A percentile compares a stretch with the other conserved stretches of the same genome.
These are phyloP conservation scores for Rhabditoides inermis DNA, from an alignment of 2,888 invertebrate genomes.

Conservation along the genomic window DNA sequence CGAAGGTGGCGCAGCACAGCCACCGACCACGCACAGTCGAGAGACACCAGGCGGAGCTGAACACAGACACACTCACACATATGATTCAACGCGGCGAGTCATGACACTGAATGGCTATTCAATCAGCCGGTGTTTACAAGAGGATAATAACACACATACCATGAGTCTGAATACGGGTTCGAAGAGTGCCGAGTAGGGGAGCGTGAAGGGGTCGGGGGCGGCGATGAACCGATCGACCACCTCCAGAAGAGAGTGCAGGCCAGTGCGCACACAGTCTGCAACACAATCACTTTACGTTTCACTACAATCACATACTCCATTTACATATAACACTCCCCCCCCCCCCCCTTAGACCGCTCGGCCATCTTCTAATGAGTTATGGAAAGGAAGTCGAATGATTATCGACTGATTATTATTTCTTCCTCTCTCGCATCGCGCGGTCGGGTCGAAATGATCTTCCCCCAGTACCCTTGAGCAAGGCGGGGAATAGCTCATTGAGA, in stretches of 20 bases:
- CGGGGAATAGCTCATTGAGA: too few relatives aligned
- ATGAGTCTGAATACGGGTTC: conserved; percentile 43
- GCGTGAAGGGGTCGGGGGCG: conserved; percentile 18
- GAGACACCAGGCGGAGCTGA: conserved; percentile 26
- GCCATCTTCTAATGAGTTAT: not conserved
- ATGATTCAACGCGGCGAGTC: too few relatives aligned
- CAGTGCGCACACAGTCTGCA: conserved; percentile 19
- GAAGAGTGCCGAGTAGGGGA: conserved; percentile 36
- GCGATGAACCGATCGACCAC: conserved; percentile 32
- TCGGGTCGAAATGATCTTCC: too few relatives aligned
- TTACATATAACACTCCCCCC: not conserved
- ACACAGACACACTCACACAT: too few relatives aligned
- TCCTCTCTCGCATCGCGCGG: too few relatives aligned
- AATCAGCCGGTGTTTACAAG: not conserved
- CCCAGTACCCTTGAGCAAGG: too few relatives aligned
- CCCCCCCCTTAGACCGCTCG: not conserved
- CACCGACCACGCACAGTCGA: conserved; percentile 14
- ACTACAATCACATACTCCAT: not conserved
- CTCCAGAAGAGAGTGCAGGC: conserved; percentile 38
- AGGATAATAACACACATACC: conserved; percentile 12
- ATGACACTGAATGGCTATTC: too few relatives aligned
- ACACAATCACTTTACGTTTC: not conserved
- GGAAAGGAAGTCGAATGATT: too few relatives aligned
- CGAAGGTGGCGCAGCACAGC: conserved; percentile 38
- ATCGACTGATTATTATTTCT: too few relatives aligned